phyloP scores from a whole-genome alignment of 2,888 invertebrate species.

The Drosophila dives region DNA sequence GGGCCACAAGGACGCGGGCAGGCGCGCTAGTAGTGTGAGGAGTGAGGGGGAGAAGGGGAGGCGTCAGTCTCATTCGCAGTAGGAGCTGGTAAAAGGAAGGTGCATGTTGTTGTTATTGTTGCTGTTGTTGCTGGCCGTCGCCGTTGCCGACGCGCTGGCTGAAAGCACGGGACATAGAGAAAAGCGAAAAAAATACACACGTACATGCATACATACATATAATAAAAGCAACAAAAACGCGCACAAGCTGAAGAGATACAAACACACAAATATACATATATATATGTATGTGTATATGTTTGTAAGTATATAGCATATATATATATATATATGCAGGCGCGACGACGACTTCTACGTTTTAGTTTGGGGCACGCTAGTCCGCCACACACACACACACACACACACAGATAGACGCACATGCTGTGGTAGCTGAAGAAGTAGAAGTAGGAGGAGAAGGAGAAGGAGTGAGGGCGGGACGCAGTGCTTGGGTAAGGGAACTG shows the following conservation, averaged over 20 bases:
- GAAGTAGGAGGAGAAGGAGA: neutral
- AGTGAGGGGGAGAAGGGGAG: conserved; percentile 10
- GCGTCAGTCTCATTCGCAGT: conserved; percentile 47
- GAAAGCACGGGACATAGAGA: conserved; percentile 66
- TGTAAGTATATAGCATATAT: conserved; percentile 11
- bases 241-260: conserved; percentile 73
- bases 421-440: conserved; percentile 1
- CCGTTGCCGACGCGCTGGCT: conserved; percentile 33
- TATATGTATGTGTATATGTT: conserved; percentile 9
- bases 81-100: conserved; percentile 63
- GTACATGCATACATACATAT: conserved; percentile 34
- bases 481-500: conserved; percentile 63
- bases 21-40: conserved; percentile 27
- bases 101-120: conserved; percentile 31
- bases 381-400: conserved; percentile 43
- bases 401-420: conserved; percentile 23
- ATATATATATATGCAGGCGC: conserved; percentile 23
- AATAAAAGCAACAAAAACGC: conserved; percentile 77
- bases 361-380: conserved; percentile 66
- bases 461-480: conserved; percentile 52
- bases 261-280: conserved; percentile 40
- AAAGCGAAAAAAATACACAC: conserved; percentile 70
- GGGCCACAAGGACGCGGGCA: conserved; percentile 69
- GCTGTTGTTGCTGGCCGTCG: conserved; percentile 20
- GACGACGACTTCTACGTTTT: conserved; percentile 56